These are phyloP conservation scores for Crocallis elinguaria DNA, from an alignment of 2,888 invertebrate genomes.

Conservation along the genomic window DNA sequence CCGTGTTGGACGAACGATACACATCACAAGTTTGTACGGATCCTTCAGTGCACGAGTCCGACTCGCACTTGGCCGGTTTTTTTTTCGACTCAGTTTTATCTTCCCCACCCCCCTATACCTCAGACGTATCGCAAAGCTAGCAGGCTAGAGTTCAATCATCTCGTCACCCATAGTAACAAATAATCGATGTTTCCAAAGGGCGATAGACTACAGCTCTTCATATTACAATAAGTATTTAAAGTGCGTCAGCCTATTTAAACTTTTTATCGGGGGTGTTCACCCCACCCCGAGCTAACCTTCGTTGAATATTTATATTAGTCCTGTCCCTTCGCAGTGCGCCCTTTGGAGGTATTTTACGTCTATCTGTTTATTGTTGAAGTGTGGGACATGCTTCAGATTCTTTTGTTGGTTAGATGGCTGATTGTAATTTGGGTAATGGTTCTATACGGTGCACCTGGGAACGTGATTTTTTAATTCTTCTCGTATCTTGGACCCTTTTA, in stretches of 20 bases:
- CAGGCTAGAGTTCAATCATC: too few relatives aligned
- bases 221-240: conserved; percentile 35
- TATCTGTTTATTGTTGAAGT: conserved; percentile 52
- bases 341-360: conserved; percentile 30
- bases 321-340: conserved; percentile 43
- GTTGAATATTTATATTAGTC: conserved; percentile 69
- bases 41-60: too few relatives aligned
- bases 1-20: too few relatives aligned
- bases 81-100: too few relatives aligned
- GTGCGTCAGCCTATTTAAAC: conserved; percentile 46
- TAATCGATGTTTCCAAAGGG: neutral
- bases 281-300: conserved; percentile 56
- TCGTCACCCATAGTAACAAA: too few relatives aligned
- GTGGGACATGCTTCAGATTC: conserved; percentile 13
- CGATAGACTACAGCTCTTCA: neutral
- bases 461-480: neutral
- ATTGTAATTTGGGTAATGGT: conserved; percentile 5
- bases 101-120: too few relatives aligned
- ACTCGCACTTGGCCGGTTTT: too few relatives aligned
- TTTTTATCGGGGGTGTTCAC: conserved; percentile 56
- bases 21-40: too few relatives aligned
- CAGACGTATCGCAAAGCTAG: too few relatives aligned
- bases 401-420: conserved; percentile 2
- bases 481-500: too few relatives aligned
- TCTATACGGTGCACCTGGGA: neutral